These are phyloP conservation scores for Schlechtendalia chinensis DNA, from an alignment of 1,140 invertebrate genomes.

Conservation along the genomic window DNA sequence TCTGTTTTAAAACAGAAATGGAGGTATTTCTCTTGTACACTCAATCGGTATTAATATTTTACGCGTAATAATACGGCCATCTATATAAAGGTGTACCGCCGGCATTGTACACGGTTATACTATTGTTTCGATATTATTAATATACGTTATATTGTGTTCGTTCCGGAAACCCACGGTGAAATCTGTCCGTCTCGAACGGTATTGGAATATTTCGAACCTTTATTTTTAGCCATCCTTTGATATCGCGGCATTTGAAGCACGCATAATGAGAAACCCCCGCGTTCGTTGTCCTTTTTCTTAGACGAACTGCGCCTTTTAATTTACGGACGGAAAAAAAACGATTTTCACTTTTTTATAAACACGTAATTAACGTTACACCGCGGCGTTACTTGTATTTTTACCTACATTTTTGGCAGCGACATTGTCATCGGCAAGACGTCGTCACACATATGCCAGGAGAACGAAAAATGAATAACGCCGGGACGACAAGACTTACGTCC, in stretches of 20 bases:
- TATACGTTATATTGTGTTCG: not conserved
- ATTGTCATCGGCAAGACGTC: not conserved
- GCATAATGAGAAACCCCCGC: not conserved
- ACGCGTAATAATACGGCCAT: no score
- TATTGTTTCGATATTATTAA: not conserved
- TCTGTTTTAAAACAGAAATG: not conserved
- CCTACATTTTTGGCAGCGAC: conserved; percentile 30
- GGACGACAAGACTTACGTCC: not conserved
- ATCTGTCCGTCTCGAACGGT: no score
- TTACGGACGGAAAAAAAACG: not conserved
- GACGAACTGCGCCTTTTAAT: not conserved
- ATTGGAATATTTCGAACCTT: no score
- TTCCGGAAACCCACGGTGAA: not conserved
- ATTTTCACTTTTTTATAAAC: not conserved
- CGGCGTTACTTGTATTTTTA: conserved; percentile 33
- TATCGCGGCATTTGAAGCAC: not conserved
- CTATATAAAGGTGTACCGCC: not conserved
- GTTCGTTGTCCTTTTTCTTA: not conserved
- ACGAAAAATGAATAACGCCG: not conserved
- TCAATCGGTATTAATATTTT: no score
- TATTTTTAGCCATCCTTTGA: no score
- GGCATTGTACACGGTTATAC: no score
- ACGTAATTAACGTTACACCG: not conserved
- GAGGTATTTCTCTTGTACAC: not conserved
- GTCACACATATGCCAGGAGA: not conserved